These are phyloP conservation scores for Hydropsyche betteni DNA, from an alignment of 2,888 invertebrate genomes.

Conservation along the genomic window DNA sequence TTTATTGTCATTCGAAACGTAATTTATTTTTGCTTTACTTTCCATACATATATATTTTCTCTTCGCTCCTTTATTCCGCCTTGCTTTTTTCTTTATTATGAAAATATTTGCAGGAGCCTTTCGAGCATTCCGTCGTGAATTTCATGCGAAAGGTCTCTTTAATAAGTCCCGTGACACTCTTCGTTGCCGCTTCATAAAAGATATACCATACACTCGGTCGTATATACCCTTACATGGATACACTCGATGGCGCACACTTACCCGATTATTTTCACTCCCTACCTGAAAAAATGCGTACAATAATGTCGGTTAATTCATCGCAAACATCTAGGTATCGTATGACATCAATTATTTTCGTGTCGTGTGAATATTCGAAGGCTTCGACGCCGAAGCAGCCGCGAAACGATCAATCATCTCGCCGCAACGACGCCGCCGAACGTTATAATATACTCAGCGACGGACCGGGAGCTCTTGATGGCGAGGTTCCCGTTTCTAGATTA, in stretches of 20 bases:
- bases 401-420: conserved; percentile 21
- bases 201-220: background rate
- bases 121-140: conserved; percentile 4
- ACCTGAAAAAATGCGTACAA: no score
- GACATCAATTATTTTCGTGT: background rate
- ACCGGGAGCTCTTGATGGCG: background rate
- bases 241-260: no score
- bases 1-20: background rate
- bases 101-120: conserved; percentile 6
- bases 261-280: no score
- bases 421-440: background rate
- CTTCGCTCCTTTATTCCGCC: background rate
- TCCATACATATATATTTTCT: background rate
- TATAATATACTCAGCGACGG: background rate
- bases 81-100: conserved; percentile 4
- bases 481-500: conserved; percentile 6
- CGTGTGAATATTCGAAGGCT: background rate
- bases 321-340: no score
- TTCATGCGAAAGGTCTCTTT: conserved; percentile 12
- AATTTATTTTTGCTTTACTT: background rate
- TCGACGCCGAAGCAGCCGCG: background rate
- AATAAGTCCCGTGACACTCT: conserved; percentile 18
- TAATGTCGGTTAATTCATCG: no score
- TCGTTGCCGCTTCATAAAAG: conserved; percentile 8
- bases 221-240: no score